A percentile compares a stretch with the other conserved stretches of the same genome.
phyloP scores from a whole-genome alignment of 1,140 invertebrate genomes.

The Amyelois transitella region DNA sequence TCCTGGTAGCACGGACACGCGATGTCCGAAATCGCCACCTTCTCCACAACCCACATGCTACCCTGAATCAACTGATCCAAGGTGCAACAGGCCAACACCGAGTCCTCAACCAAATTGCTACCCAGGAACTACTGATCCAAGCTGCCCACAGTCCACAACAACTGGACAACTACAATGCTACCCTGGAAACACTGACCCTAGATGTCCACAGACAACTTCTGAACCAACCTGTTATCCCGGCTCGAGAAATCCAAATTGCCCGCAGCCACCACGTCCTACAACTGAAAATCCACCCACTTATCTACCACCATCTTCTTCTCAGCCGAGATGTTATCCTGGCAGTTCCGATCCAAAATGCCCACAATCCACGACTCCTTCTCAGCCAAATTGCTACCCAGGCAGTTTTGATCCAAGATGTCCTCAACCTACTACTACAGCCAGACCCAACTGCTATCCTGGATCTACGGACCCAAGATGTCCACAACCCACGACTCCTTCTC shows the following conservation, averaged over 20 bases:
- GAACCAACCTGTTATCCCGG: slow-evolving; percentile 39
- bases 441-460: neutral
- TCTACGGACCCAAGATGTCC: neutral
- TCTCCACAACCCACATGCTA: slow-evolving; percentile 19
- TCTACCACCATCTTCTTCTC: too few relatives aligned
- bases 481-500: slow-evolving; percentile 3
- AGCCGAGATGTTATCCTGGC: slow-evolving; percentile 33
- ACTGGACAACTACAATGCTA: slow-evolving; percentile 34
- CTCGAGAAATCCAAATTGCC: slow-evolving; percentile 35
- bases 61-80: slow-evolving; percentile 48
- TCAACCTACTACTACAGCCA: neutral
- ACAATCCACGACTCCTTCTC: slow-evolving; percentile 15
- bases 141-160: slow-evolving; percentile 16
- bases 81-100: slow-evolving; percentile 34
- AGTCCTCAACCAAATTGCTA: slow-evolving; percentile 29
- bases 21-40: slow-evolving; percentile 16
- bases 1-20: slow-evolving; percentile 58
- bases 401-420: slow-evolving; percentile 43
- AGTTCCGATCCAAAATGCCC: slow-evolving; percentile 48
- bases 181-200: slow-evolving; percentile 38
- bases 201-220: slow-evolving; percentile 25
- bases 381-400: slow-evolving; percentile 47
- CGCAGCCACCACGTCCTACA: slow-evolving; percentile 21
- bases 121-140: slow-evolving; percentile 39
- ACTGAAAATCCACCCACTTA: too few relatives aligned